Conservation (phyloP, 2,113 vertebrate genomes). For the Canis aureus region DNA sequence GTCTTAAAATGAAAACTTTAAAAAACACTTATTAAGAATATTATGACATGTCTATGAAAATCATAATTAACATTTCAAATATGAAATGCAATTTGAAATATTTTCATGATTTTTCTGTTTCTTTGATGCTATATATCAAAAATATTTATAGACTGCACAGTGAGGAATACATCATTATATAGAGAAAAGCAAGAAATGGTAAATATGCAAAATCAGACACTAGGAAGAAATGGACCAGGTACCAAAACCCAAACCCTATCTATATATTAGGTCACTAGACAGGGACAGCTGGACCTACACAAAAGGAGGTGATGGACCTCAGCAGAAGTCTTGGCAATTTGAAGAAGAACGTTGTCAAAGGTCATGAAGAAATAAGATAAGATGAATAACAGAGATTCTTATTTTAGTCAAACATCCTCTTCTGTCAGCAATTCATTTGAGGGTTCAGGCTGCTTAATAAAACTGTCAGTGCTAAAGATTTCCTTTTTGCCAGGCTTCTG, state of each 20-base stretch:
- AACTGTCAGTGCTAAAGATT: background rate
- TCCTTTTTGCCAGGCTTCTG: background rate
- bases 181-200: background rate
- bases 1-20: background rate
- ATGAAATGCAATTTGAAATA: background rate
- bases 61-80: background rate
- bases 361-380: background rate
- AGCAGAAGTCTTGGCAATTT: accelerated
- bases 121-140: background rate
- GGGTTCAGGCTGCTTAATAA: background rate
- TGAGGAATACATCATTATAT: background rate
- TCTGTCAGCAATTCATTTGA: background rate
- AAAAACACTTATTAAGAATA: background rate
- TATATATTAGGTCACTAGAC: background rate
- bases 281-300: background rate
- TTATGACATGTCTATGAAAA: background rate
- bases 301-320: background rate
- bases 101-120: background rate
- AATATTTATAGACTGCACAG: background rate
- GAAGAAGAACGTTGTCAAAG: background rate
- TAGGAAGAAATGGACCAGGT: background rate
- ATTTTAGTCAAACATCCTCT: background rate
- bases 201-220: background rate
- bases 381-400: background rate
- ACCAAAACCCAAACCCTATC: background rate